Base-by-base conservation (phyloP, 2,113 vertebrate species). In the Chaetops frenatus region DNA sequence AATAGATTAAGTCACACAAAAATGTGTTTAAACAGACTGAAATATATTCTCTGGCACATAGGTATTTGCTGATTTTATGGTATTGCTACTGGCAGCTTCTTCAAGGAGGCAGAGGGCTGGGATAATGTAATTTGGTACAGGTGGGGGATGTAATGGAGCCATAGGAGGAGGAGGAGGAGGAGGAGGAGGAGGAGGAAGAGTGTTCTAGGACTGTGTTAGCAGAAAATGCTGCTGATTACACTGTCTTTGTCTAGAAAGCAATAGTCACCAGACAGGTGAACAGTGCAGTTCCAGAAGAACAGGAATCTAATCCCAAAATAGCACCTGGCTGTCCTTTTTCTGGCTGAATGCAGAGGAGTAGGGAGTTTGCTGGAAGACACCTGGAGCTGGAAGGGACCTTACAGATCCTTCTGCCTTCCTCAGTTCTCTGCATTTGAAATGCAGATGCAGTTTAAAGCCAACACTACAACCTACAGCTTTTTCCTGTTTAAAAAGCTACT, bases 1-100 rank as follows among this genome's bases (percentile, higher is more conserved):
- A 93, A 94, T 86, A 95, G 92, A 95, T 94, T 94, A 95, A 94
- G 85, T 88, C 81, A 90, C 93, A 96, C 13, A 91, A 95, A 96
- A 96, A 94, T 83, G 79, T 86, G 81, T 91, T 95, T 80, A 80
- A 92, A 95, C 31, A 94, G 87, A 93, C 81, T 94, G 70, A 85
- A 88, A 88, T 77, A 80, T 93, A 91, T 88, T 88, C 92, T 70
- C 79, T 94, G 76, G 85, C 92, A 94, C 42, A 83, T 2, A 85
- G 56, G 71, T 82, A 88, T 95, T 94, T 95, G 90, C 93, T 95
- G 96, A 96, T 95, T 95, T 96, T 93, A 92, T 87, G 66, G 79
- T 95, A 92, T 77, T 95, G 90, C 87, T 94, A 62, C 81, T 88
- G 93, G 90, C 79, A 96, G 50, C 66, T 74, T 80, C 90, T 94